Base-by-base conservation (phyloP, 2,113 vertebrate genomes). In the Shinisaurus crocodilurus region DNA sequence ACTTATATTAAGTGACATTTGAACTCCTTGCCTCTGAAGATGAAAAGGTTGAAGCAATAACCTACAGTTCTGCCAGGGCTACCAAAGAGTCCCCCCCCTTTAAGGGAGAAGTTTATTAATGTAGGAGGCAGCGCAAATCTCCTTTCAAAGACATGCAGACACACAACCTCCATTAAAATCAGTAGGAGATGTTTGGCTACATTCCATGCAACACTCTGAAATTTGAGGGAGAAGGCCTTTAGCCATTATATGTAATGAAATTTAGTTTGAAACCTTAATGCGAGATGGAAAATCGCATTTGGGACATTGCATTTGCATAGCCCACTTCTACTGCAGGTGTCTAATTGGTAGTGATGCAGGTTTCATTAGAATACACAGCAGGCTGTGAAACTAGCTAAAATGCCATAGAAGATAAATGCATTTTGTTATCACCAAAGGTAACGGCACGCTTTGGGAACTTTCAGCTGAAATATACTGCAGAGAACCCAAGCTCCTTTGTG, bases 351-450 rank as follows among this genome's bases (percentile, higher is more conserved):
- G 91, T n/a, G 91, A 87, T 93, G 88, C 63, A 80, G 75, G 92
- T 93, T 94, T 96, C 93, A 96, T 96, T 96, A 94, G 90, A 92
- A 92, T 90, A 94, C 80, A 0, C 87, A 93, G 92, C 89, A 95
- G 91, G 91, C 88, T 94, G 88, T 94, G 89, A 85, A 94, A 88
- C 86, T 91, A 94, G 84, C 86, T 92, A 81, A 91, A 93, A 93
- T 91, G 92, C 81, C 93, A 86, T 84, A 81, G 69, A 91, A 88
- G 74, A 91, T 84, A 92, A 93, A 94, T 89, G 90, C 54, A 18
- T 89, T 94, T 95, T 89, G 69, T 93, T 91, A 94, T 91, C 92
- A 82, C 67, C 40, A 92, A 92, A 91, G 89, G 43, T 67, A 95
- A 93, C 86, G 82, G 45, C 65, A 86, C 83, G 63, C 65, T 48